These are phyloP conservation scores for Drosophila neocordata DNA, from an alignment of 1,140 invertebrate genomes.

Conservation along the genomic window DNA sequence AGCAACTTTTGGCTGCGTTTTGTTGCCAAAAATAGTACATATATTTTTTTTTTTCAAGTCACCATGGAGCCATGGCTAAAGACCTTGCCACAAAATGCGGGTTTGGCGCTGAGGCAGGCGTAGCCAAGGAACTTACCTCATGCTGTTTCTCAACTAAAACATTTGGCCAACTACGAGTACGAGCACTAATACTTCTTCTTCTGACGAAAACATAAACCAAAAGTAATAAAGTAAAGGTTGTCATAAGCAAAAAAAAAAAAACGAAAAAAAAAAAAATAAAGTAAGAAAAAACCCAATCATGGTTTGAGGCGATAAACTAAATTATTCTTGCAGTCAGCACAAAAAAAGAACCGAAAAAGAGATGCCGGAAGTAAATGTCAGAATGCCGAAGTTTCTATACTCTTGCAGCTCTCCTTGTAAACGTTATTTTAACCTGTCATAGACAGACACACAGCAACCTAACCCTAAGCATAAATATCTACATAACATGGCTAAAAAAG, in stretches of 20 bases:
- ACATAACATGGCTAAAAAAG: no score
- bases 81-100: constrained; percentile 55
- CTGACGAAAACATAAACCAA: constrained; percentile 67
- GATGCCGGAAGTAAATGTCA: neutral
- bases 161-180: constrained; percentile 42
- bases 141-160: constrained; percentile 64
- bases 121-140: constrained; percentile 34
- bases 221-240: constrained; percentile 69
- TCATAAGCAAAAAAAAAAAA: constrained; percentile 50
- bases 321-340: constrained; percentile 37
- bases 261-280: constrained; percentile 23
- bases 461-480: no score
- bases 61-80: constrained; percentile 55
- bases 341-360: neutral
- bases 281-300: constrained; percentile 5
- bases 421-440: neutral
- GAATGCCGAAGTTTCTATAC: neutral
- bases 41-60: constrained; percentile 49
- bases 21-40: constrained; percentile 52
- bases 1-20: constrained; percentile 66
- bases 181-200: constrained; percentile 6
- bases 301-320: constrained; percentile 36
- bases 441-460: no score
- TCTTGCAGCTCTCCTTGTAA: neutral
- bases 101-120: neutral